These are phyloP conservation scores for Tyrannus savana DNA, from an alignment of 2,113 vertebrate genomes.

Conservation along the genomic window DNA sequence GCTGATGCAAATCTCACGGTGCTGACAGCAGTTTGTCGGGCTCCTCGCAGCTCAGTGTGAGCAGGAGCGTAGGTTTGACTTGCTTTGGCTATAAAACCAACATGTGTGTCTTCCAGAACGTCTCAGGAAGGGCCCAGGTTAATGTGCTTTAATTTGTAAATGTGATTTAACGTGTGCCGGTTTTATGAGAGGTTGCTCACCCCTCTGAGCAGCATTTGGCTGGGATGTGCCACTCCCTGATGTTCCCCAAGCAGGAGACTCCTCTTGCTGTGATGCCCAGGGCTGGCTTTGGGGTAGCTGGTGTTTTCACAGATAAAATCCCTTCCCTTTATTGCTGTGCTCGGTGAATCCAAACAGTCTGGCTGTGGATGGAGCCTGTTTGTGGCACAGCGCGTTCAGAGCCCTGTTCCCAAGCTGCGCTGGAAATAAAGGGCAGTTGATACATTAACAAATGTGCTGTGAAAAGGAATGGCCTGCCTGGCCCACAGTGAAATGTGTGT, in stretches of 20 bases:
- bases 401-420: neutral
- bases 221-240: neutral
- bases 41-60: neutral
- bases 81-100: neutral
- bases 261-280: neutral
- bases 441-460: neutral
- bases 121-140: neutral
- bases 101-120: neutral
- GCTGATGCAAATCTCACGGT: neutral
- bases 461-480: neutral
- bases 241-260: neutral
- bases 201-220: neutral
- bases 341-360: neutral
- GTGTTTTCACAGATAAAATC: neutral
- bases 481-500: neutral
- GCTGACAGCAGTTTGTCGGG: neutral
- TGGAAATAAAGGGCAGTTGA: neutral
- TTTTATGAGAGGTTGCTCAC: neutral
- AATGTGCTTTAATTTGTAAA: neutral
- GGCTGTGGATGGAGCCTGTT: neutral
- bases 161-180: rapidly evolving
- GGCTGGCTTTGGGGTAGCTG: neutral
- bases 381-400: neutral
- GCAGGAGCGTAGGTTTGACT: neutral
- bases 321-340: neutral